Conservation (phyloP, 2,888 invertebrate genomes). For the Dynastes tityus region DNA sequence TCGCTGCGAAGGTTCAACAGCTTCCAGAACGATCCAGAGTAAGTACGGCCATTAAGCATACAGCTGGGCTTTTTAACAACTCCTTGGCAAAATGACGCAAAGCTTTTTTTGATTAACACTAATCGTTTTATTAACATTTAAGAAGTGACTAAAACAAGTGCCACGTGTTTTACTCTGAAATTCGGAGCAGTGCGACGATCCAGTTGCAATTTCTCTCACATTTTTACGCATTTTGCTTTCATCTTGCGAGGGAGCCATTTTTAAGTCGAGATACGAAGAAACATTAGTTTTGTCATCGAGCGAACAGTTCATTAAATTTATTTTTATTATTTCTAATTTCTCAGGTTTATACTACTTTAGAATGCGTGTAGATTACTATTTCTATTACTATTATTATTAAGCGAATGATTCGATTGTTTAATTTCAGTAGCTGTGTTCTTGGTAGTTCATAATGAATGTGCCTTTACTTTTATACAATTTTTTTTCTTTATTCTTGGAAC, state of each 20-base stretch:
- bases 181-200: constrained; percentile 37
- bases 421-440: constrained; percentile 39
- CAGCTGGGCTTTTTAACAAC: constrained; percentile 60
- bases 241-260: constrained; percentile 61
- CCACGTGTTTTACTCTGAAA: constrained; percentile 29
- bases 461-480: constrained; percentile 9
- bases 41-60: constrained; percentile 70
- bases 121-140: constrained; percentile 46
- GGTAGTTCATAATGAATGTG: constrained; percentile 29
- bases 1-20: constrained; percentile 88
- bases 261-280: constrained; percentile 24
- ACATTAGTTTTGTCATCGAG: constrained; percentile 16
- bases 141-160: constrained; percentile 38
- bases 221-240: constrained; percentile 57
- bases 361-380: constrained; percentile 51
- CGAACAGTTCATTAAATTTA: constrained; percentile 35
- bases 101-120: constrained; percentile 55
- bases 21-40: constrained; percentile 92
- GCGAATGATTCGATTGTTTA: constrained; percentile 42
- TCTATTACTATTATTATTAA: constrained; percentile 12
- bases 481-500: constrained; percentile 7
- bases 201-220: constrained; percentile 26
- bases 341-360: constrained; percentile 58
- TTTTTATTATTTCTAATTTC: constrained; percentile 51
- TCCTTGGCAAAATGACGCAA: constrained; percentile 66